Base-by-base conservation (phyloP, 2,113 vertebrate genomes). In the Erpornis zantholeuca region DNA sequence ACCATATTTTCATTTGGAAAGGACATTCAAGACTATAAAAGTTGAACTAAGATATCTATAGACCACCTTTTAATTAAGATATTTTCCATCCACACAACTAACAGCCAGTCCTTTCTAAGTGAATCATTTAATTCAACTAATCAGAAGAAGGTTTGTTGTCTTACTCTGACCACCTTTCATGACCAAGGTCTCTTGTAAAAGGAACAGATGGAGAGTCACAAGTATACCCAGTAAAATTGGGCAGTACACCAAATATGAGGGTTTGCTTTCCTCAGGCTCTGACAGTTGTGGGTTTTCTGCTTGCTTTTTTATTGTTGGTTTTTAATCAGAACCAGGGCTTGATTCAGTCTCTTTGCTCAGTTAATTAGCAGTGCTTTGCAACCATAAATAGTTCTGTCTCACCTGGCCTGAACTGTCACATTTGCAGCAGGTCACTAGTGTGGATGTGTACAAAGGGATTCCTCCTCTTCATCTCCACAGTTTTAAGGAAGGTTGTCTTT, bases 91-190 rank as follows among this genome's bases (percentile, higher is more conserved):
- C 44, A 42, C 45, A n/a, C n/a, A 90, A 47, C 57, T 69, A 66
- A 49, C 42, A 61, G 42, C 25, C 45, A 81, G 54, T 69, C 63
- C 25, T 92, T 92, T 49, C 50, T 49, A 83, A 65, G 20, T 72
- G 65, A 96, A 77, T 92, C 59, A 50, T 40, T 45, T 92, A 77
- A 88, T 92, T 94, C 76, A 90, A 90, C 53, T 73, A 68, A 80
- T 83, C 36, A 57, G 76, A 61, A 79, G 12, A 60, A 86, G 28
- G 40, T 89, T 92, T 40, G 2, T 44, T 82, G 38, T 89, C 79
- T 76, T 92, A 76, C 52, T 75, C 57, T 82, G 66, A 82, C 75
- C 49, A 71, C 78, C 17, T 50, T 82, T 83, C 12, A 2, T 64
- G 33, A 73, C 54, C 69, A 66, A 61, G 59, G 44, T 66, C 60